Evolutionary conservation across 2,797 vertebrate species (phyloP).

Genomic region (Cygnus olor): DNA sequence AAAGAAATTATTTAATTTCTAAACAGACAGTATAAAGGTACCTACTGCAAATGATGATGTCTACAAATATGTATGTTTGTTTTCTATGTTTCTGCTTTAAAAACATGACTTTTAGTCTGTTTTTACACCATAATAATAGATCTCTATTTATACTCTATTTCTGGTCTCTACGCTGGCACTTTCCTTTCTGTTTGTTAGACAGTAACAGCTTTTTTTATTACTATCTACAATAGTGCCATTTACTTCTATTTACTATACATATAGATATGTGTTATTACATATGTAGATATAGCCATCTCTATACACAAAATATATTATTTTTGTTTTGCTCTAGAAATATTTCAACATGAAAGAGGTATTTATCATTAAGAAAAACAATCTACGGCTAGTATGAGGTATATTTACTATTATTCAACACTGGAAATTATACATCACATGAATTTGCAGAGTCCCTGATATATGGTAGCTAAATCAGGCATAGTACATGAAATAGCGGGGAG

Average conservation of each 20-base stretch:
- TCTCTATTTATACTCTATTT: not conserved
- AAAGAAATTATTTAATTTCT: not conserved
- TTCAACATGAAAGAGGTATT: not conserved
- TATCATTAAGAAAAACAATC: not conserved
- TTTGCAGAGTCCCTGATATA: too few relatives aligned
- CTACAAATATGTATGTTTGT: not conserved
- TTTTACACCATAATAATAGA: not conserved
- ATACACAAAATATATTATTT: not conserved
- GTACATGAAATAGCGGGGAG: not conserved
- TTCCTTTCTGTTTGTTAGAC: not conserved
- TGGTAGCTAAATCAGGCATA: not conserved
- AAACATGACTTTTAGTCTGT: not conserved
- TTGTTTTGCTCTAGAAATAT: not conserved
- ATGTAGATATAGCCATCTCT: not conserved
- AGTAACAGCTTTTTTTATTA: not conserved
- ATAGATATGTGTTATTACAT: not conserved
- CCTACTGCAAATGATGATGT: not conserved
- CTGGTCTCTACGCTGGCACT: not conserved
- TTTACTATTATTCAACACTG: not conserved
- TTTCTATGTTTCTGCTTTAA: not conserved
- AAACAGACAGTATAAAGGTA: not conserved
- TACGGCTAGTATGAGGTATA: not conserved
- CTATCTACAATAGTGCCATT: accelerated
- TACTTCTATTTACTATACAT: not conserved
- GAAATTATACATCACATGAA: not conserved